Base-by-base conservation (phyloP, 2,888 invertebrate genomes). In the Oxytorus armatus region DNA sequence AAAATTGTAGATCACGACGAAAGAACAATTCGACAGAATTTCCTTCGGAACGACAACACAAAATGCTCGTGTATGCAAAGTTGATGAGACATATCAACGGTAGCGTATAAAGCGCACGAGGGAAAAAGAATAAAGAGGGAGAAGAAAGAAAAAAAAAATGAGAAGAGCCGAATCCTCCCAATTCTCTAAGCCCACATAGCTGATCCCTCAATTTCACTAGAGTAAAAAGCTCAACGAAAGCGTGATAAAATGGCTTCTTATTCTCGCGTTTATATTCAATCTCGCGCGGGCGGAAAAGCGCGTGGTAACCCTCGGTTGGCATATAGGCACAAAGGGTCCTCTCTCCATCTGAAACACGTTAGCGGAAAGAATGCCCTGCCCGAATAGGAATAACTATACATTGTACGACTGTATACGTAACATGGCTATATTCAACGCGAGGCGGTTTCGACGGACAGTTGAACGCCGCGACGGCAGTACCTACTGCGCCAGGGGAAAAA, bases 191-290 rank as follows among this genome's bases (percentile, higher is more conserved):
- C 86, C 84, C 77, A 66, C 51, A 70, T 65, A 74, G 57, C 85
- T 90, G 89, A 91, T 90, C 91, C 89, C 88, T 90, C 90, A 90
- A 91, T 91, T 91, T 90, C 89, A 89, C 88, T 88, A 85, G 88
- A 90, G 89, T 88, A 88, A 89, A 88, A 87, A 88, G 87, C 86
- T 82, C 86, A 86, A 87, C 85, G 88, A 85, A 86, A 88, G 87
- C 88, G 90, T 89, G 89, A 89, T 91, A 91, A 91, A 91, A 90
- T 88, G 88, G 89, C 90, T 90, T 89, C 90, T 91, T 90, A 91
- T 91, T 91, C 90, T 90, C 90, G 89, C 91, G 90, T 91, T 91
- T 91, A 90, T 90, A 91, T 91, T 91, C 91, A 91, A 91, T 91
- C 89, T 89, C 83, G 80, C 51, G 70, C 63, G 73, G 77, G 79